A percentile compares a stretch with the other conserved stretches of the same genome.
Conservation (phyloP, 1,140 invertebrate genomes). For the Teleogryllus occipitalis region DNA sequence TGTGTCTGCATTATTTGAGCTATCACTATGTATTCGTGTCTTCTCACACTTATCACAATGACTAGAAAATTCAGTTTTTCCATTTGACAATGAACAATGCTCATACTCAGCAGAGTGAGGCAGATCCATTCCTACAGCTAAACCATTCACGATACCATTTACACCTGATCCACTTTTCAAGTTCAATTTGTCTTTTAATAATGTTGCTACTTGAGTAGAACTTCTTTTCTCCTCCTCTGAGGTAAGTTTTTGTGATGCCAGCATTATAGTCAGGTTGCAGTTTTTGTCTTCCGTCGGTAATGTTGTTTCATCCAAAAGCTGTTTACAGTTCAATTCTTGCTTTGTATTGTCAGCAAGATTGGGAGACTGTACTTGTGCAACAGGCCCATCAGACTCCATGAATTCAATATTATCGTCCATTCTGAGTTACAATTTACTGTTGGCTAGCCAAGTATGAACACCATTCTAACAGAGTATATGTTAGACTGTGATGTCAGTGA, state of each 20-base stretch:
- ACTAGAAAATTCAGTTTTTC: conserved; percentile 20
- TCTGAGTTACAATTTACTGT: not conserved
- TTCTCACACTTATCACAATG: conserved; percentile 23
- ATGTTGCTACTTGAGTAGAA: conserved; percentile 15
- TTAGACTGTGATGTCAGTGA: not conserved
- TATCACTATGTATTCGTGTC: conserved; percentile 15
- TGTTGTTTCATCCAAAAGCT: conserved; percentile 10
- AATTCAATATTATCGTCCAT: conserved; percentile 16
- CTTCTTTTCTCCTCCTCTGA: conserved; percentile 6
- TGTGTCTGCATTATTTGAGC: not conserved
- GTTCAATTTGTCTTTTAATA: conserved; percentile 20
- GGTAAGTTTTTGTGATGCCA: not conserved
- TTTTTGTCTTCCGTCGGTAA: conserved; percentile 14
- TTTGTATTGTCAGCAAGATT: conserved; percentile 2
- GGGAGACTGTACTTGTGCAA: conserved; percentile 15
- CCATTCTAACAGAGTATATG: conserved; percentile 3
- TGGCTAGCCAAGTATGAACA: not conserved
- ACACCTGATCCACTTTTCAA: conserved; percentile 20
- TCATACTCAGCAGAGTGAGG: conserved; percentile 11
- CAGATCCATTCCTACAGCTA: conserved; percentile 17
- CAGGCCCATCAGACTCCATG: conserved; percentile 14
- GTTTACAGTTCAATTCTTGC: conserved; percentile 10
- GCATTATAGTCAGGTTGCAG: conserved; percentile 15
- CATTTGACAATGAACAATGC: conserved; percentile 13
- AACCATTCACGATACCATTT: conserved; percentile 25